Base-by-base conservation (phyloP, 2,113 vertebrate species). In the Poeciliopsis turrubarensis region DNA sequence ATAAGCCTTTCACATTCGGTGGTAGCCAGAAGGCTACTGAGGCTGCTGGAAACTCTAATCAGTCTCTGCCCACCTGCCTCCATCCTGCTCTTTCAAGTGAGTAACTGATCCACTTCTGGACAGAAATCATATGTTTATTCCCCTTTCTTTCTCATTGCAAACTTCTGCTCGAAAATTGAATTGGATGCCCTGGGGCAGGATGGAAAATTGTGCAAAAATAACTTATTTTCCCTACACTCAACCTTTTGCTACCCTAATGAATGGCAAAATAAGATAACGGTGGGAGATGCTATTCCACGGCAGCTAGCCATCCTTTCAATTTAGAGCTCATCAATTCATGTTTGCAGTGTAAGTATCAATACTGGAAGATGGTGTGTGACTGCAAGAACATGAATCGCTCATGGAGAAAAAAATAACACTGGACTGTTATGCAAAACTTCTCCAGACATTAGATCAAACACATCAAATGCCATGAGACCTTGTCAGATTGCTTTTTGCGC, bases 141-240 rank as follows among this genome's bases (percentile, higher is more conserved):
- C 89, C 75, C 88, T 92, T 91, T 91, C 86, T 90, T 86, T 90
- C 80, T 84, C 82, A 75, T 79, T 75, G 79, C 71, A 91, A 92
- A 94, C 91, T 93, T 93, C 92, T 84, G 87, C 85, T 91, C 89
- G 77, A 90, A 95, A 96, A 95, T 95, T 95, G 94, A 96, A 95
- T 96, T 95, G 93, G 94, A 95, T 94, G 94, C 94, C 93, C 86
- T 91, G 84, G 90, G 93, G 90, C 93, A 83, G 88, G 89, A 92
- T 89, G 91, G 90, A 94, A 95, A 96, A 96, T 95, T 92, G 90
- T 81, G 88, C 82, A 90, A 95, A 34, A 95, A 96, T 92, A 94
- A 83, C 93, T 94, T 94, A 88, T 91, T 92, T 91, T 82, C 77
- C 71, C 73, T 82, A 90, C 88, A 93, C 85, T 88, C 89, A 92